Conservation (phyloP, 2,888 invertebrate genomes). For the Gastracanthus pulcherrimus region DNA sequence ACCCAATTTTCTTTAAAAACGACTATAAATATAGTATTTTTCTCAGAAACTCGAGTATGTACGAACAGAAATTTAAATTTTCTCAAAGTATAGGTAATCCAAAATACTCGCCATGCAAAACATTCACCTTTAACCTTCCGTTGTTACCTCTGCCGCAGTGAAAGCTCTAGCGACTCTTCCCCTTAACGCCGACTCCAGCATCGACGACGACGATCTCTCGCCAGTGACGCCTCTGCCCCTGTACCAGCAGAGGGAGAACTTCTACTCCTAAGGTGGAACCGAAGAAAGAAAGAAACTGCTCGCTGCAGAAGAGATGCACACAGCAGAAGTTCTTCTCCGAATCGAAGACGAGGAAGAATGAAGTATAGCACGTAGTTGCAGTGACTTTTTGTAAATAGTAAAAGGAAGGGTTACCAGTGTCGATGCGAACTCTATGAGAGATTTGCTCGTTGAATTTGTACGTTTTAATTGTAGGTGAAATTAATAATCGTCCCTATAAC, state of each 20-base stretch:
- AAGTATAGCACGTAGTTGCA: background rate
- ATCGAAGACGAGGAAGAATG: too few relatives aligned
- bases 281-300: background rate
- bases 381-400: conserved; percentile 29
- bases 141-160: conserved; percentile 77
- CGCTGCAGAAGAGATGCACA: background rate
- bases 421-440: background rate
- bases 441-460: background rate
- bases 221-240: conserved; percentile 89
- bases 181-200: conserved; percentile 78
- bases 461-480: background rate
- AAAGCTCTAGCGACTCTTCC: conserved; percentile 89
- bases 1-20: too few relatives aligned
- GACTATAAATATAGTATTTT: too few relatives aligned
- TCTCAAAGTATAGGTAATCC: too few relatives aligned
- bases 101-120: too few relatives aligned
- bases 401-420: conserved; percentile 39
- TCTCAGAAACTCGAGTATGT: too few relatives aligned
- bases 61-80: too few relatives aligned
- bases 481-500: too few relatives aligned
- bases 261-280: conserved; percentile 80
- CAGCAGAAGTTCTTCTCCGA: too few relatives aligned
- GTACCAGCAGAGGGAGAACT: conserved; percentile 92
- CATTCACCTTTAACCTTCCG: background rate
- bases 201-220: conserved; percentile 86